Evolutionary conservation across 1,140 invertebrate genomes (phyloP), one percentile per base, ranked within the genome.

Genomic region (Eciton burchellii): DNA sequence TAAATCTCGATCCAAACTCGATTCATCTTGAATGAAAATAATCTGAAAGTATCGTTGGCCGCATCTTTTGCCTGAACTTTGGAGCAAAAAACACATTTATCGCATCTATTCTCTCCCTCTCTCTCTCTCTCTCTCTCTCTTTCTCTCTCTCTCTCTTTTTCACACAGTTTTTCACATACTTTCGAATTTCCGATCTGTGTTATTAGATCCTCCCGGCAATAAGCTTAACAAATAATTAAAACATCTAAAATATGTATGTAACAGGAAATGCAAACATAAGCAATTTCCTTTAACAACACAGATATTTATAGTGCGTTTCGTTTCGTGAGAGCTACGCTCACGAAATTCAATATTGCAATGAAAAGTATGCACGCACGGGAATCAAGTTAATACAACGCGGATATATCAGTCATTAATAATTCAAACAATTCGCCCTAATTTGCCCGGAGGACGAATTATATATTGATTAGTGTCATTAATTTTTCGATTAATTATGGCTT

Each of bases 401-500:
- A 41, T 3, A 26, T n/a, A n/a, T 76, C 26, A 41, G 49, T 76
- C 19, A 63, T 63, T 54, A 65, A 76, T 76, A 52, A 24, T 54
- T 52, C 29, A 52, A 76, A 63, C 41, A 12, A n/a, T 8, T 11
- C 14, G 43, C 12, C n/a, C 26, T 49, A 62, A 74, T 74, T 76
- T 6, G 35, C 41, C 45, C 45, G 24, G 29, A 9, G 19, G 14
- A 41, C 24, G 26, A 60, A 76, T 35, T 52, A 14, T 16, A 29
- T 11, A 65, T 65, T 14, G n/a, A 76, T 19, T 52, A 8, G 26
- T 29, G 19, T 9, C 19, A 24, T 56, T 52, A 65, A 65, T 65
- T 76, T 76, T 65, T 76, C 47, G 14, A 76, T 54, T 54, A 65
- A 54, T 76, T 63, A 14, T 59, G 19, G 6, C 41, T 76, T 65